Conservation (phyloP, 2,113 vertebrate species). For the Phyllostomus discolor region DNA sequence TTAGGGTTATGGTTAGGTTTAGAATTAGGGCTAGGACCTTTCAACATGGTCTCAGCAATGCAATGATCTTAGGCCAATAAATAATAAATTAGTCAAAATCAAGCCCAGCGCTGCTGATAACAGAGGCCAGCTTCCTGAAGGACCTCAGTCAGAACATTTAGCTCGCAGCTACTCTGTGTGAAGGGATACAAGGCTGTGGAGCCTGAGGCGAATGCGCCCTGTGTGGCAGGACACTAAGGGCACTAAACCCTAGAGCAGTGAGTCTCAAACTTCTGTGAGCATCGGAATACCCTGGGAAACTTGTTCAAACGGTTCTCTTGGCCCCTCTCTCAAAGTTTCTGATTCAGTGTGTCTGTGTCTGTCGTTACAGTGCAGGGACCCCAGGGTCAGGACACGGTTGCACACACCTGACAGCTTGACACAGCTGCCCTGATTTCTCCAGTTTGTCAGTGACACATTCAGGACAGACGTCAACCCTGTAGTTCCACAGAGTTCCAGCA, state of each 20-base stretch:
- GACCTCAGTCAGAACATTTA: not conserved
- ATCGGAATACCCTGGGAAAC: not conserved
- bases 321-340: not conserved
- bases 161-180: not conserved
- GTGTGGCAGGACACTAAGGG: not conserved
- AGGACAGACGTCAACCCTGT: not conserved
- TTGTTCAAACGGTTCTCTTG: not conserved
- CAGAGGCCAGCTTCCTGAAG: not conserved
- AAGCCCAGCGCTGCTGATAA: not conserved
- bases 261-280: not conserved
- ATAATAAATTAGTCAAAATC: not conserved
- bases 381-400: not conserved
- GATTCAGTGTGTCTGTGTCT: not conserved
- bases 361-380: not conserved
- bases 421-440: not conserved
- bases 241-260: not conserved
- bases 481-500: not conserved
- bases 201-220: too few species aligned
- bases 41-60: not conserved
- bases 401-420: not conserved
- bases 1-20: not conserved
- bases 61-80: not conserved
- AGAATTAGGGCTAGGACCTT: not conserved
- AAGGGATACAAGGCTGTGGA: not conserved
- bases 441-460: constrained; percentile 16